phyloP scores from a whole-genome alignment of 2,113 vertebrate species.

The Dryoscopus gambensis region DNA sequence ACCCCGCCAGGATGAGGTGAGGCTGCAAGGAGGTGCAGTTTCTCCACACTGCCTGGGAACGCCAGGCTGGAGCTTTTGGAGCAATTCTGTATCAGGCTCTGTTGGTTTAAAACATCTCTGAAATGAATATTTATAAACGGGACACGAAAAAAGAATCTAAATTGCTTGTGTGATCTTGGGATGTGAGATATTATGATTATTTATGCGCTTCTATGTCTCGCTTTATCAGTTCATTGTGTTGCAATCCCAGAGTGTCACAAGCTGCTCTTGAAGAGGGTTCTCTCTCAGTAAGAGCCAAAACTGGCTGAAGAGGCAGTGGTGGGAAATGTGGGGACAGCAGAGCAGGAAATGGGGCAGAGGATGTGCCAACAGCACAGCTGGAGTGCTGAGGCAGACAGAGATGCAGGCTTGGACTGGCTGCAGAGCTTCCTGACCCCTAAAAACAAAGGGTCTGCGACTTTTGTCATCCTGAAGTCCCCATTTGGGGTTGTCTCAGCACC shows the following conservation, averaged over 20 bases:
- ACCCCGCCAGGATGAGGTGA: neutral
- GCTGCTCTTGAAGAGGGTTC: neutral
- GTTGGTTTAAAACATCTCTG: conserved; percentile 35
- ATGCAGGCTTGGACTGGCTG: neutral
- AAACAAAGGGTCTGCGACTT: neutral
- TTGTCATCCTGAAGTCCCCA: neutral
- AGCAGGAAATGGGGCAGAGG: neutral
- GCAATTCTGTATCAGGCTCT: neutral
- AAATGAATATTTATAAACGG: conserved; percentile 45
- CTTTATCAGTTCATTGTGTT: neutral
- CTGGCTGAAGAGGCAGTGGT: neutral
- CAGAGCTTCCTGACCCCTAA: neutral
- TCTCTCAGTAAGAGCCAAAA: neutral
- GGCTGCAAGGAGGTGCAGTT: neutral
- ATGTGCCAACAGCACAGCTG: rapidly evolving
- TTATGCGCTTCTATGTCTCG: neutral
- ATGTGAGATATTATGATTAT: conserved; percentile 8
- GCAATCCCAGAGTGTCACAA: neutral
- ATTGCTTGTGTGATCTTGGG: conserved; percentile 36
- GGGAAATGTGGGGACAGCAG: neutral
- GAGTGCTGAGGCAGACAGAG: neutral
- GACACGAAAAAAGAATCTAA: neutral
- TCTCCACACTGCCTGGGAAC: neutral
- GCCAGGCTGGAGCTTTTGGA: neutral
- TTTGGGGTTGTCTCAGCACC: neutral